A percentile compares a stretch with the other conserved stretches of the same genome.
Conservation (phyloP, 2,888 invertebrate species). For the Ochropacha duplaris region DNA sequence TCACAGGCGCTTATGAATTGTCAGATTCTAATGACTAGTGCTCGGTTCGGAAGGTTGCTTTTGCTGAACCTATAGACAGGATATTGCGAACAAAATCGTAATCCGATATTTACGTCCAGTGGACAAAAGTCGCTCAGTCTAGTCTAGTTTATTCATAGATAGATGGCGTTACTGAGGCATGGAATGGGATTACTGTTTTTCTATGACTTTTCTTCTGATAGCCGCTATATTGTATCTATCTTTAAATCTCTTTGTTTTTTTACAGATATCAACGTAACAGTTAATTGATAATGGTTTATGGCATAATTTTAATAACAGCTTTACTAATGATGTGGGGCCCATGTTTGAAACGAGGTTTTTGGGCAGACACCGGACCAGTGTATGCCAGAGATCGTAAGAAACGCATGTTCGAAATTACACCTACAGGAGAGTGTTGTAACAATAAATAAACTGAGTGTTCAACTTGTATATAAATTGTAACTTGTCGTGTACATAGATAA, state of each 20-base stretch:
- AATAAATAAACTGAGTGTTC: slow-evolving; percentile 20
- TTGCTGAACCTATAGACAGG: too few relatives aligned
- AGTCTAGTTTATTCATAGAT: too few relatives aligned
- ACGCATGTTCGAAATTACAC: slow-evolving; percentile 49
- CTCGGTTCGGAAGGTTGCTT: too few relatives aligned
- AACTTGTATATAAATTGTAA: slow-evolving; percentile 1
- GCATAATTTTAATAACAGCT: slow-evolving; percentile 36
- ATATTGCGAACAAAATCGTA: too few relatives aligned
- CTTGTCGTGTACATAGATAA: background rate
- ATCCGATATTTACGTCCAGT: too few relatives aligned
- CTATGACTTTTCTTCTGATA: too few relatives aligned
- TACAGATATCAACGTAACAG: background rate
- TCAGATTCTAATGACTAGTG: too few relatives aligned
- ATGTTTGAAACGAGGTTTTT: slow-evolving; percentile 50
- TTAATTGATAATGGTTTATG: slow-evolving; percentile 42
- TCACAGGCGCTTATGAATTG: too few relatives aligned
- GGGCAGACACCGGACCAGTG: slow-evolving; percentile 43
- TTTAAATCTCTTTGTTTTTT: background rate
- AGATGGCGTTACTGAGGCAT: too few relatives aligned
- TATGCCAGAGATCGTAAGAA: slow-evolving; percentile 60
- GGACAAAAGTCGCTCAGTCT: too few relatives aligned
- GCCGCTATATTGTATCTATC: too few relatives aligned
- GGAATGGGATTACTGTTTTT: too few relatives aligned
- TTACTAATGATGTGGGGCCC: slow-evolving; percentile 54
- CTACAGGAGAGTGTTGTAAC: slow-evolving; percentile 53